These are phyloP conservation scores for Propithecus coquereli DNA, from an alignment of 2,113 vertebrate genomes.

Conservation along the genomic window DNA sequence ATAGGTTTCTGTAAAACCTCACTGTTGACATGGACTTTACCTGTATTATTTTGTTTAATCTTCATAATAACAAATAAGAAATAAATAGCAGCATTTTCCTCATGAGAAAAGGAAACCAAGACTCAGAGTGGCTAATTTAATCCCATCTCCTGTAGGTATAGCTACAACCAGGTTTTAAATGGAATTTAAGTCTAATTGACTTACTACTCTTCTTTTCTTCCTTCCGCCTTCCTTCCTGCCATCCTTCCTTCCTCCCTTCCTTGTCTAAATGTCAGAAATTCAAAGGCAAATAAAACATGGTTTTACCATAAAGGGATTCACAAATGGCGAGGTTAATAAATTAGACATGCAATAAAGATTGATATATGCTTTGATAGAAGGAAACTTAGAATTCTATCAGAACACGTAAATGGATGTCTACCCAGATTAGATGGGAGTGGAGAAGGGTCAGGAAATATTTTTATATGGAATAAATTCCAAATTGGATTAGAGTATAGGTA, in stretches of 20 bases:
- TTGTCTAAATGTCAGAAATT: not conserved
- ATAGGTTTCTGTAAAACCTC: not conserved
- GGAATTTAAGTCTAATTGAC: not conserved
- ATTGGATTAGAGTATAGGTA: not conserved
- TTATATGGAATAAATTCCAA: not conserved
- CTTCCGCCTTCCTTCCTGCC: not conserved
- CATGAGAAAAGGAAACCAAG: not conserved
- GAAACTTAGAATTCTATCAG: not conserved
- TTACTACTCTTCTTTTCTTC: not conserved
- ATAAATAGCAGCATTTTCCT: not conserved
- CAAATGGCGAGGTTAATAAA: not conserved
- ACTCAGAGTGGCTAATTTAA: not conserved
- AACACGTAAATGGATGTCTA: not conserved
- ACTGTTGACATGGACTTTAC: not conserved
- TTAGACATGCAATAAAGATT: not conserved
- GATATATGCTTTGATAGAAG: not conserved
- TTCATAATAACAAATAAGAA: not conserved
- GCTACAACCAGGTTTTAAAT: not conserved
- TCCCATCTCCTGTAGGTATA: not conserved
- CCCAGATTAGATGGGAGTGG: not conserved
- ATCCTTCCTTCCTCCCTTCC: not conserved
- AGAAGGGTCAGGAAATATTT: not conserved
- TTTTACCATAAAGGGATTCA: not conserved
- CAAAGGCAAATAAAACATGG: not conserved
- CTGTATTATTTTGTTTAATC: constrained; percentile 17